These are phyloP conservation scores for Trochalopteron elliotii DNA, from an alignment of 2,113 vertebrate species.

Conservation along the genomic window DNA sequence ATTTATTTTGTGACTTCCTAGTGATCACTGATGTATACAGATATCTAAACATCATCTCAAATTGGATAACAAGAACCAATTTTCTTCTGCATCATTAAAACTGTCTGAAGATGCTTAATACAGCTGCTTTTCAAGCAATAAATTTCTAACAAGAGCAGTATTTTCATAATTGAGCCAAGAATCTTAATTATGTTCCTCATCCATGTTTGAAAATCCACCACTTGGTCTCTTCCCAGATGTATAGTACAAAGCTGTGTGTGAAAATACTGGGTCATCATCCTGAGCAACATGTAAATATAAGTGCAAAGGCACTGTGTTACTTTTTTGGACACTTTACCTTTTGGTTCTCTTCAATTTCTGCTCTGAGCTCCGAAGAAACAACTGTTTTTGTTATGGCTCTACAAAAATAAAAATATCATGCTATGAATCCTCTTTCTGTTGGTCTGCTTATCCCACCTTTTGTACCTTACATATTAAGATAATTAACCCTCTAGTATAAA, in stretches of 20 bases:
- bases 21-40: neutral
- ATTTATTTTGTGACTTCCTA: neutral
- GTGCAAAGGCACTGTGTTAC: neutral
- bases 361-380: conserved; percentile 86
- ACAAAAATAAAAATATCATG: neutral
- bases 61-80: neutral
- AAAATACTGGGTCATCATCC: neutral
- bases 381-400: conserved; percentile 95
- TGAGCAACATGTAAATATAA: neutral
- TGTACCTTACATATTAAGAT: neutral
- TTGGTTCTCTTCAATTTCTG: conserved; percentile 94
- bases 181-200: neutral
- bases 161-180: neutral
- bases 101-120: neutral
- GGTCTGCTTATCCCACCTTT: neutral
- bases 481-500: neutral
- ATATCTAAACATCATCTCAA: neutral
- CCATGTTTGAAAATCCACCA: neutral
- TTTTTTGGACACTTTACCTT: conserved; percentile 80
- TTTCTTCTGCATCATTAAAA: neutral
- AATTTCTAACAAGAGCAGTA: neutral
- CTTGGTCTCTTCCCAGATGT: neutral
- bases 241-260: neutral
- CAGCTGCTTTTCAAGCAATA: neutral
- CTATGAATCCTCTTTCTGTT: neutral